Conservation (phyloP, 2,888 invertebrate genomes). For the Brachyptera putata region DNA sequence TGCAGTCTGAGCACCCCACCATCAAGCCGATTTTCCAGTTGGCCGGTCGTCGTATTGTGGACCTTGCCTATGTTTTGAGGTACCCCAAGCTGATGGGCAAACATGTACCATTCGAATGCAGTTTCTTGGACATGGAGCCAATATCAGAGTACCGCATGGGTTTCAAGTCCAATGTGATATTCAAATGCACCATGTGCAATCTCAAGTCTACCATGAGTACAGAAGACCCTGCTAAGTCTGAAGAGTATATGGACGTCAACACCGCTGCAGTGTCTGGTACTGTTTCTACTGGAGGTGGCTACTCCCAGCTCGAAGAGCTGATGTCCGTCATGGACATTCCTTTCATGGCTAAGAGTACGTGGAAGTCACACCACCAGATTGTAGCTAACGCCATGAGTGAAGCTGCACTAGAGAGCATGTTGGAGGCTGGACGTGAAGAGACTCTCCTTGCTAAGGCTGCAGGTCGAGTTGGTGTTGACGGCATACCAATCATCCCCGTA, state of each 20-base stretch:
- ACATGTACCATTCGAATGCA: no score
- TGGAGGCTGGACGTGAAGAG: conserved; percentile 25
- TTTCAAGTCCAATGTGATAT: no score
- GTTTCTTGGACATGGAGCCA: no score
- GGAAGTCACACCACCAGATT: conserved; percentile 3
- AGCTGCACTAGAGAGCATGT: background rate
- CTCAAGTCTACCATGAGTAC: no score
- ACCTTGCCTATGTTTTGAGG: conserved; percentile 10
- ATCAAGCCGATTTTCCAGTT: no score
- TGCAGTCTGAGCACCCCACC: no score
- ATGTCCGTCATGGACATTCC: no score
- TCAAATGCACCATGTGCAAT: no score
- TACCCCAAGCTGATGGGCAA: no score
- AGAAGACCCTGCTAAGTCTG: background rate
- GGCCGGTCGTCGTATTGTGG: conserved; percentile 17
- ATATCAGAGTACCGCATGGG: no score
- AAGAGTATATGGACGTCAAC: background rate
- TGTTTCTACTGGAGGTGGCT: conserved; percentile 17
- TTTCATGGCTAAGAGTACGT: conserved; percentile 9
- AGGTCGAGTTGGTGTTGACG: no score
- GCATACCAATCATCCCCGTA: conserved; percentile 36
- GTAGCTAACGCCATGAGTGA: background rate
- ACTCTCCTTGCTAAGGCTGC: conserved; percentile 33
- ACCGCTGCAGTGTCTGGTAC: conserved; percentile 23
- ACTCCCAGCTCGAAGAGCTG: no score